Base-by-base conservation (phyloP, 1,140 invertebrate species). In the Sinella curviseta region DNA sequence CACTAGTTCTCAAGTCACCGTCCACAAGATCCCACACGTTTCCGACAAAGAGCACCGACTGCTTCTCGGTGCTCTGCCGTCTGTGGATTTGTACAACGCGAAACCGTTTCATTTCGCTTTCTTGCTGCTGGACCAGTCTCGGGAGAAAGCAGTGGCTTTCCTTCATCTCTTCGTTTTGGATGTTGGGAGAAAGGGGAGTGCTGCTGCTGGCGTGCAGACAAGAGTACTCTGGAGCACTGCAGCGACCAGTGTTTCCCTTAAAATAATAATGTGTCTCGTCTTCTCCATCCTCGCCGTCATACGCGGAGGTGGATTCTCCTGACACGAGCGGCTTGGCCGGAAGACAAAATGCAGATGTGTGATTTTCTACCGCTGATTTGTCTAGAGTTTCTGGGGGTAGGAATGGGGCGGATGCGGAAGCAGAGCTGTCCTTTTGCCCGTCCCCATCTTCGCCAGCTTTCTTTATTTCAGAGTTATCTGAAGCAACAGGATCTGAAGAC, bases 11-110 rank as follows among this genome's bases (percentile, higher is more conserved):
- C 16, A 84, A 34, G 12, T n/a, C 65, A 20, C 83, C 83, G 74
- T 79, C 80, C 4, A 57, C 77, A 17, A 84, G 77, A 76, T 84
- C 83, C 78, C 67, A 77, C n/a, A 84, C 81, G 78, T 82, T 80
- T 3, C 83, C 83, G 20, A 84, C 83, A 80, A 82, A 84, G 1
- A 84, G 74, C 54, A 84, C 83, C 24, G 83, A 76, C 65, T 81
- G 77, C 77, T 80, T 81, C 36, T 12, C 35, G 16, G 65, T 48
- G 8, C 31, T 16, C 55, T 83, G 83, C 39, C 81, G 77, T 28
- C 83, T 31, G 54, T 84, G 81, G 67, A 84, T 84, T 78, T 84
- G 81, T 26, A 84, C 78, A 30, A 78, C 74, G 31, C 80, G 77
- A 35, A 81, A 81, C 1, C 17, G 16, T 20, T 78, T 36, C 24